Conservation (phyloP, 2,888 invertebrate species). For the Eupithecia inturbata region DNA sequence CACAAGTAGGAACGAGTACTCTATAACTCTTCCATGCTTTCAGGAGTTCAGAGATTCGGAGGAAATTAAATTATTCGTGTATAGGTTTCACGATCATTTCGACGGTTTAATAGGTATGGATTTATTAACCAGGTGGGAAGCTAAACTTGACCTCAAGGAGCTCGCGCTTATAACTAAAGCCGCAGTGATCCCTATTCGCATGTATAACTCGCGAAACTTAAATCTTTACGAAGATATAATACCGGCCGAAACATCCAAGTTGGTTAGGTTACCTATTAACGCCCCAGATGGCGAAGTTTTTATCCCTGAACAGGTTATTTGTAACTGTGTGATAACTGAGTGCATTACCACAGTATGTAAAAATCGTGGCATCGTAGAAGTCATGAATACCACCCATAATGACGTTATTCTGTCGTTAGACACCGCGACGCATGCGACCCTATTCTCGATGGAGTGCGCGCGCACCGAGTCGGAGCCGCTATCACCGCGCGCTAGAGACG, state of each 20-base stretch:
- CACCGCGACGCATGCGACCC: no score
- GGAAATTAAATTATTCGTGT: slow-evolving; percentile 43
- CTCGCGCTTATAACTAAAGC: background rate
- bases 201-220: slow-evolving; percentile 1
- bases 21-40: slow-evolving; percentile 45
- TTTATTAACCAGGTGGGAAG: slow-evolving; percentile 47
- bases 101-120: no score
- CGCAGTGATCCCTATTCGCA: background rate
- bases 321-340: background rate
- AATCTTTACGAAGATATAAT: slow-evolving; percentile 4
- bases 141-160: slow-evolving; percentile 44
- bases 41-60: slow-evolving; percentile 34
- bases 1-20: slow-evolving; percentile 42
- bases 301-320: background rate
- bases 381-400: background rate
- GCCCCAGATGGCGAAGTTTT: background rate
- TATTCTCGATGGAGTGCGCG: no score
- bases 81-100: slow-evolving; percentile 49
- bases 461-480: no score
- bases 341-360: background rate
- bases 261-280: background rate
- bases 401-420: background rate
- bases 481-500: background rate
- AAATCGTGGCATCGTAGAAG: background rate
- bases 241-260: background rate